These are phyloP conservation scores for Tigriopus californicus DNA, from an alignment of 2,888 invertebrate species.

Conservation along the genomic window DNA sequence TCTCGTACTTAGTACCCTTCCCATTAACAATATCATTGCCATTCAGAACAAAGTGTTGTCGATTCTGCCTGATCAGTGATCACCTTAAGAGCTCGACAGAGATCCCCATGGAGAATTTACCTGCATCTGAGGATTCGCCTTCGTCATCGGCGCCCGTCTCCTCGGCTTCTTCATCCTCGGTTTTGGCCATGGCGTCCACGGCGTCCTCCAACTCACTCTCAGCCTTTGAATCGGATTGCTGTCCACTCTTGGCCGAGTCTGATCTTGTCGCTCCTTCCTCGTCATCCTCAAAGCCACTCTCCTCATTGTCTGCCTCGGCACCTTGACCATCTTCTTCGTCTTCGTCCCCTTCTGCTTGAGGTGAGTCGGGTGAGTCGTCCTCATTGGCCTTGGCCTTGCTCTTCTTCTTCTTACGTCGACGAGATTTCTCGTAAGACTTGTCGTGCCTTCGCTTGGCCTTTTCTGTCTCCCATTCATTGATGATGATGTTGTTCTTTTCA, in stretches of 20 bases:
- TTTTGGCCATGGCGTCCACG: neutral
- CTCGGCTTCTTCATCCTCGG: neutral
- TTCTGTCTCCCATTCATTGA: slow-evolving; percentile 49
- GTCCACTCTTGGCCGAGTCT: neutral
- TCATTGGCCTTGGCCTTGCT: neutral
- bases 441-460: neutral
- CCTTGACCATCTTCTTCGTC: slow-evolving; percentile 3
- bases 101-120: neutral
- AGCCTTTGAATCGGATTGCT: neutral
- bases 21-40: neutral
- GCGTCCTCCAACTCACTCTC: neutral
- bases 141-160: neutral
- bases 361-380: neutral
- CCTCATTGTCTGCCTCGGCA: neutral
- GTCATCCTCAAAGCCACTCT: neutral
- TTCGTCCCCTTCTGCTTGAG: neutral
- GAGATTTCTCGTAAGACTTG: slow-evolving; percentile 25
- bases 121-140: neutral
- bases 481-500: slow-evolving; percentile 66
- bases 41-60: neutral
- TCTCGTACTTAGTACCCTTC: neutral
- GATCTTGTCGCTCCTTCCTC: neutral
- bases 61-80: neutral
- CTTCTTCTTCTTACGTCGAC: slow-evolving; percentile 51
- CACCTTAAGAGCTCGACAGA: neutral